Base-by-base conservation (phyloP, 1,140 invertebrate species). In the Tachypleus tridentatus region DNA sequence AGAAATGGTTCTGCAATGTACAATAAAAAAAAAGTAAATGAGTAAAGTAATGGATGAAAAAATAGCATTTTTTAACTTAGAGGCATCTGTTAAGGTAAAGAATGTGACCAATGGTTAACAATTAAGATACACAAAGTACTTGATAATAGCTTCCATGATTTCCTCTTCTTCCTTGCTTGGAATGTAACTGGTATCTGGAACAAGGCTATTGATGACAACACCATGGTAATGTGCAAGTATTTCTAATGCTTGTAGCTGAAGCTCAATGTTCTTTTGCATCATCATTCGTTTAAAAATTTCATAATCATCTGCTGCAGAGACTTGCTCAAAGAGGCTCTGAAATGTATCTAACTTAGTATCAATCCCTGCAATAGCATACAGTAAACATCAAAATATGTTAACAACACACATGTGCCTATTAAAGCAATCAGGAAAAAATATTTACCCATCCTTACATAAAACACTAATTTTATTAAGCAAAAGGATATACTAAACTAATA, bases 211-310 rank as follows among this genome's bases (percentile, higher is more conserved):
- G 3, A 75, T 73, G 29, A 75, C 64, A 3, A 62, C 50, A 4
- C 74, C 75, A 52, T 74, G 72, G 29, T 86, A 84, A 73, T 93
- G 89, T 60, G 79, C 74, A 11, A 97, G 87, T 71, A 97, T 80
- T 77, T 93, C 88, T 65, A 97, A 75, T 3, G 93, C 90, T 77
- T 95, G 91, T 57, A 96, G 75, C 74, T 97, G 93, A 7, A 97
- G 79, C 74, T 97, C 93, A 49, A 96, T 83, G 76, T 97, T 97
- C 72, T 93, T 91, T 74, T 94, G 87, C 9, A 87, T 91, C 93
- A 97, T 97, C 85, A 97, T 90, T 64, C 88, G 83, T 67, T 91
- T 88, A 74, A 97, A 97, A 73, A 95, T 87, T 65, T 87, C 83
- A 70, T 87, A 92, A 73, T 97, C 90, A 73, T 96, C 93, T 3